Base-by-base conservation (phyloP, 2,113 vertebrate species). In the Buteo buteo region DNA sequence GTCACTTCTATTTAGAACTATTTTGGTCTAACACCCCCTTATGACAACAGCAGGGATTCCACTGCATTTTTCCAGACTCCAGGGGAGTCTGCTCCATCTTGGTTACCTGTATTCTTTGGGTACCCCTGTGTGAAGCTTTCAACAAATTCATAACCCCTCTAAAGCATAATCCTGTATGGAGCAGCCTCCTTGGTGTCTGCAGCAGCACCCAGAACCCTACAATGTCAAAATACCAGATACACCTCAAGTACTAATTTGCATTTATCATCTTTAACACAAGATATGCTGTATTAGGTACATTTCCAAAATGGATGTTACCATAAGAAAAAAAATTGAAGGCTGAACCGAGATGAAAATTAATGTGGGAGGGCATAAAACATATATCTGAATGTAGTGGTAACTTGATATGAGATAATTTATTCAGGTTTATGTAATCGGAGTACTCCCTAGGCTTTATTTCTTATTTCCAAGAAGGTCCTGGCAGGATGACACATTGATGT, bases 391-490 rank as follows among this genome's bases (percentile, higher is more conserved):
- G 34, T 76, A 76, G 72, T 59, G 49, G 47, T 61, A 88, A 91
- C 88, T 95, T 95, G 70, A 52, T 73, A 71, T 22, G 82, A 96
- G 71, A 76, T 87, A 82, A 97, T 97, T 96, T 97, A 93, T 95
- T 96, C 69, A 81, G 50, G 22, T 95, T 81, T 90, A 28, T 91
- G 83, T 94, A 94, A 95, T 95, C 20, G 14, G 79, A 96, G 49
- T 93, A 71, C 74, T 96, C 88, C 49, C 47, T 91, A 85, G 70
- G 69, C 84, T 94, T 97, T 95, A 81, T 95, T 97, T 97, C 85
- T 95, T 82, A 96, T 97, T 92, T 96, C 96, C 79, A 97, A 49
- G 64, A 77, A 91, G 66, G 69, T 79, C 16, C 24, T 93, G 82
- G 47, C 73, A 92, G 88, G 88, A 93, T 90, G 93, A 96, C 94